Evolutionary conservation across 2,888 invertebrate genomes (phyloP), one percentile per base, ranked within the genome.

Genomic region (Dasysyrphus tricinctus): DNA sequence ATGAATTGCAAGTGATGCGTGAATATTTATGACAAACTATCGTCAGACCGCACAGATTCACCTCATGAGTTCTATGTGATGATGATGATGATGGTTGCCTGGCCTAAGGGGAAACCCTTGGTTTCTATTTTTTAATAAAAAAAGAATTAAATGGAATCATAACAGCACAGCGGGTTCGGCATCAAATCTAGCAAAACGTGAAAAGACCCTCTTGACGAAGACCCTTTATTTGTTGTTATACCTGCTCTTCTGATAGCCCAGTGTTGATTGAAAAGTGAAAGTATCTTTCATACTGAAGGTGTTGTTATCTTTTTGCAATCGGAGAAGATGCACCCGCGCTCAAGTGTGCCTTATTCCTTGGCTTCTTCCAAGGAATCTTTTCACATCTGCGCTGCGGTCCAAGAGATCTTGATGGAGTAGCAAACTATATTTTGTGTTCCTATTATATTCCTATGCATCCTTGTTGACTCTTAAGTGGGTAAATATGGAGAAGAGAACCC

Each of bases 401-500:
- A 49, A 47, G 19, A 49, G 76, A 59, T 72, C 59, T 57, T 47
- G 73, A 29, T 44, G 19, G 0, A 44, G 42, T 9, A 34, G 24
- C 8, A 54, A 24, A 24, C 47, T 75, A 24, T 34, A 19, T 19
- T 39, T 6, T 24, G 34, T 47, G 42, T 11, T 54, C n/a, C 24
- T 49, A 32, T n/a, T 11, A 47, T 42, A 16, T 8, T 51, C n/a
- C 34, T 47, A 32, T 37, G 42, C 16, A 65, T 80, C 88, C 86
- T 78, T 84, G 78, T 89, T 88, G 88, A 88, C 88, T 88, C 76
- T 88, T 85, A 78, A 89, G 89, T 88, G 88, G 88, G 85, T 88
- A 88, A 88, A 88, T 88, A 89, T 54, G 8, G 39, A 69, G 54
- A 69, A 54, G 51, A 79, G 81, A 83, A 56, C 80, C 65, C 77